Conservation (phyloP, 2,888 invertebrate species). For the Teinopalpus imperialis region DNA sequence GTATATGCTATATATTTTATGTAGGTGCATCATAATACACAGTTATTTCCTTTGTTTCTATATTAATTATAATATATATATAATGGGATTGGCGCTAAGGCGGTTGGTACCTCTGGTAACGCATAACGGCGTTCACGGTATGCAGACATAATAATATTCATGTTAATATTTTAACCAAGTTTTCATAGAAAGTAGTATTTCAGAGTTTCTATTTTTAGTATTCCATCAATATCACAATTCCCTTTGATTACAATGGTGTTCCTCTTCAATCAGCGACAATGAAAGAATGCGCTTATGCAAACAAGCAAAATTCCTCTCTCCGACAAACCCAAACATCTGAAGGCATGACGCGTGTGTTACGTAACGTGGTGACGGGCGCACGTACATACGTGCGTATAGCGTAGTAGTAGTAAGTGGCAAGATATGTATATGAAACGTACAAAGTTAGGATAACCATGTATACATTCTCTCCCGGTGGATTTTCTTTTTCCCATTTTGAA, state of each 20-base stretch:
- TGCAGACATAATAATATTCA: too few relatives aligned
- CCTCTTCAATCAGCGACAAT: conserved; percentile 5
- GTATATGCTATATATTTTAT: too few relatives aligned
- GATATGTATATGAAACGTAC: neutral
- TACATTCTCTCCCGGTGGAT: too few relatives aligned
- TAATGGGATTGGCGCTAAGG: too few relatives aligned
- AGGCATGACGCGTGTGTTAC: conserved; percentile 21
- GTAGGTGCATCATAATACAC: too few relatives aligned
- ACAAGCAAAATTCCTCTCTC: conserved; percentile 9
- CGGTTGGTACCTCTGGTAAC: too few relatives aligned
- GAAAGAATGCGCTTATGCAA: conserved; percentile 6
- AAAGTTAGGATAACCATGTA: neutral
- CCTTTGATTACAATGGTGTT: neutral
- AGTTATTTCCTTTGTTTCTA: too few relatives aligned
- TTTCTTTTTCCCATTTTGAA: neutral
- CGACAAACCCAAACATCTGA: conserved; percentile 18
- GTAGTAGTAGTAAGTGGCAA: conserved; percentile 1
- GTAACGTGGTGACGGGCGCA: conserved; percentile 12
- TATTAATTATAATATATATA: too few relatives aligned
- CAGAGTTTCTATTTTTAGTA: too few relatives aligned
- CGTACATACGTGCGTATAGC: conserved; percentile 3
- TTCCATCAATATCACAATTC: neutral
- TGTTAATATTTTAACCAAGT: too few relatives aligned
- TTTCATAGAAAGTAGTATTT: too few relatives aligned
- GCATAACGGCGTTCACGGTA: too few relatives aligned